These are phyloP conservation scores for Octopus bimaculoides DNA, from an alignment of 1,140 invertebrate genomes.

Conservation along the genomic window DNA sequence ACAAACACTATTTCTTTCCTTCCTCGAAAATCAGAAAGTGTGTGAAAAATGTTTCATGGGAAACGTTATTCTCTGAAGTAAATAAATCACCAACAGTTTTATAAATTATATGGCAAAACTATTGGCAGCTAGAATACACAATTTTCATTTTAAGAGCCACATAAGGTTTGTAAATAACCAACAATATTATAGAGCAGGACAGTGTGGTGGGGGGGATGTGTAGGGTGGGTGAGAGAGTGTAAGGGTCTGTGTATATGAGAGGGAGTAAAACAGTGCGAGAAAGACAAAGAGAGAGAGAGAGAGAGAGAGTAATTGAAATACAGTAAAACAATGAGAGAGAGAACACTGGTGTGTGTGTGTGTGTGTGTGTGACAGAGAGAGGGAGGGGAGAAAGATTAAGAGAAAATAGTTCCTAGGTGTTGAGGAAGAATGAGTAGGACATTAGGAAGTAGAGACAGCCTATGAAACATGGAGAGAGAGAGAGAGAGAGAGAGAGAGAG, in stretches of 20 bases:
- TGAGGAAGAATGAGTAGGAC: neutral
- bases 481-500: too few species aligned
- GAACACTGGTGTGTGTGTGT: neutral
- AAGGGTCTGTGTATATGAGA: neutral
- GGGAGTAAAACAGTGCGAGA: neutral
- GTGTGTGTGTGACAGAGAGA: neutral
- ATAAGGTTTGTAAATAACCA: neutral
- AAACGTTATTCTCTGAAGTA: constrained; percentile 5
- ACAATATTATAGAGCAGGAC: neutral
- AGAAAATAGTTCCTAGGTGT: neutral
- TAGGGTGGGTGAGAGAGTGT: neutral
- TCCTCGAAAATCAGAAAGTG: neutral
- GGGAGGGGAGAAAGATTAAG: neutral
- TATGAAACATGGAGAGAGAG: neutral
- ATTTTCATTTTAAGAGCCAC: constrained; percentile 5
- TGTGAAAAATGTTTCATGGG: constrained; percentile 10
- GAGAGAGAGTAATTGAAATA: neutral
- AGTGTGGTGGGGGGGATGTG: neutral
- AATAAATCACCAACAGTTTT: constrained; percentile 11
- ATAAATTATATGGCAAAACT: constrained; percentile 7
- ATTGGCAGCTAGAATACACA: constrained; percentile 8
- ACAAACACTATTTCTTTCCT: neutral
- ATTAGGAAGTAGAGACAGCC: neutral
- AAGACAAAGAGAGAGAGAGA: neutral
- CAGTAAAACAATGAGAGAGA: neutral